Evolutionary conservation across 2,888 invertebrate genomes (phyloP), one percentile per base, ranked within the genome.

Genomic region (Phragmatobia fuliginosa): DNA sequence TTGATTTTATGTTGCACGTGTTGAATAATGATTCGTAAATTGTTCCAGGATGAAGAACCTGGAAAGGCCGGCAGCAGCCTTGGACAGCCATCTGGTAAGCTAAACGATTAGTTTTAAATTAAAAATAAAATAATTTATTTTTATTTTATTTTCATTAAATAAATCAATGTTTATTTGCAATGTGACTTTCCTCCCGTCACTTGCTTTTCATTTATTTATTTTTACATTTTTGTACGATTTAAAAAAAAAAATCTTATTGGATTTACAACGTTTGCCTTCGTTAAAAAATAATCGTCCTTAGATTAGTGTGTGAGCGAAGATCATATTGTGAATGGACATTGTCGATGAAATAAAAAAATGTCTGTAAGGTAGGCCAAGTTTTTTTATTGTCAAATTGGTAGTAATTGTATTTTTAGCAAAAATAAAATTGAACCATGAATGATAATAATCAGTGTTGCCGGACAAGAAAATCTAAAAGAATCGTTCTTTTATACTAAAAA

Each of bases 291-390:
- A 79, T 25, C 71, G 80, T 78, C 78, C 76, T 76, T 83, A 81
- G 79, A 79, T 66, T 75, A 78, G 84, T 84, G 86, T 83, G 86
- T 81, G 80, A 83, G 87, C 76, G 92, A 92, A 92, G 89, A 91
- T 90, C 90, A 90, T 92, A 90, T 93, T 93, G 94, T 93, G 94
- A 94, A 94, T 93, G 92, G 93, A 91, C 91, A 91, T 93, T 94
- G 92, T 85, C 76, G 79, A 80, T 71, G 87, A 86, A 84, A 83
- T 80, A 76, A 67, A 79, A 88, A 91, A 92, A 92, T 94, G 94
- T 95, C 94, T 95, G 94, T 95, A 94, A 95, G 95, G 95, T 95
- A 95, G 94, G 95, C 94, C 93, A 84, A 85, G 88, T 94, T 86
- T 77, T 83, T 88, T 88, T 80, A 52, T 67, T 65, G 61, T 64